Base-by-base conservation (phyloP, 2,113 vertebrate genomes). In the Mola mola region DNA sequence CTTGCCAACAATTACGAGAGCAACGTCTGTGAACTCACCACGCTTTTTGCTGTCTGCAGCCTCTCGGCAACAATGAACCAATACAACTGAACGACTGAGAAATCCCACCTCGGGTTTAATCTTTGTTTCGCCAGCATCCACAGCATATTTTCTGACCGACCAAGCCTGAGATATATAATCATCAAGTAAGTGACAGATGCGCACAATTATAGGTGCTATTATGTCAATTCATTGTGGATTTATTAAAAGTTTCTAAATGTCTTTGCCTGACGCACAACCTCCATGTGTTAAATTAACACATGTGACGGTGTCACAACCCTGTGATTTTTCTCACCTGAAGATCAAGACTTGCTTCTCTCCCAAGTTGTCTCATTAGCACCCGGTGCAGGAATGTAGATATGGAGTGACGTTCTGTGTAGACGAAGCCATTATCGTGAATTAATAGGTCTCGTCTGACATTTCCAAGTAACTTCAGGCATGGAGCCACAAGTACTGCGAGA, bases 361-460 rank as follows among this genome's bases (percentile, higher is more conserved):
- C 37, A 49, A 66, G 84, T 73, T 48, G 41, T 75, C 83, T 87
- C 78, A 85, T 89, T 87, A 86, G 52, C 82, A 75, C 68, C 68
- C 41, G 7, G 65, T 17, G 24, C 64, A 73, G 66, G 29, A 59
- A 79, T 19, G 59, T 38, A 55, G 31, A 41, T 63, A 71, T 58
- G 55, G 70, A 56, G 59, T 76, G 78, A 85, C 76, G 72, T 58
- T 64, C 52, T 36, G 72, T 64, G 66, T 33, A 29, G 66, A 62
- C 33, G 55, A 65, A 86, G 47, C 66, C 51, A 85, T 88, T 82
- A 75, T 73, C 82, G 69, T 78, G 72, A 81, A 67, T 57, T 87
- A 89, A 85, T 87, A 81, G 81, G 80, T 87, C 47, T 86, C 81
- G 78, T 72, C 72, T 79, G 75, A 84, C 77, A 77, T 81, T 78